phyloP scores from a whole-genome alignment of 2,888 invertebrate species.

The Amitus sp. region DNA sequence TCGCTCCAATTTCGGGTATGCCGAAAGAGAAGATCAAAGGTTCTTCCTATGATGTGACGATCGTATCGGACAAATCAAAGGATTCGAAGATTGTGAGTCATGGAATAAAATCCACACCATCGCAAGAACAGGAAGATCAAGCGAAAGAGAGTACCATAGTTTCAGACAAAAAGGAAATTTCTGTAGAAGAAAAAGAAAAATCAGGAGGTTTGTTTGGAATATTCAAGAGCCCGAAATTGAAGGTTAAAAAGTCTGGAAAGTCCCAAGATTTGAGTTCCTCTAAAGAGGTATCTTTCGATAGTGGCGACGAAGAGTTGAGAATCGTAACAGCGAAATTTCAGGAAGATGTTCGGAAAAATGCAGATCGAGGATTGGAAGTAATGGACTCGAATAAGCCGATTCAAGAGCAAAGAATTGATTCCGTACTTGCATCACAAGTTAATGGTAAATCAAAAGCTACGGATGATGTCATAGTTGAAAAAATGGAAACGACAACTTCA shows the following conservation, averaged over 20 bases:
- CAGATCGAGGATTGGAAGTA: slow-evolving; percentile 27
- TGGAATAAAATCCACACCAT: slow-evolving; percentile 12
- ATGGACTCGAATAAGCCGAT: neutral
- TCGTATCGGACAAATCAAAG: slow-evolving; percentile 3
- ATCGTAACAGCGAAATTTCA: slow-evolving; percentile 48
- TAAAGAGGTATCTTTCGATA: slow-evolving; percentile 55
- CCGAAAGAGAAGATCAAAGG: slow-evolving; percentile 35
- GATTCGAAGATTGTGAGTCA: slow-evolving; percentile 3
- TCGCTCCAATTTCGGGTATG: slow-evolving; percentile 16
- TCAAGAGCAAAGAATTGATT: no score
- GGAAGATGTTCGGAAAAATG: slow-evolving; percentile 49
- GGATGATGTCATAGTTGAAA: neutral
- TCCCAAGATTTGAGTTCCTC: slow-evolving; percentile 53
- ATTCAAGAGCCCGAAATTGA: slow-evolving; percentile 55
- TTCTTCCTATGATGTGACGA: slow-evolving; percentile 26
- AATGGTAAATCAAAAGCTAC: neutral
- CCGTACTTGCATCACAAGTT: neutral
- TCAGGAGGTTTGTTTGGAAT: slow-evolving; percentile 53
- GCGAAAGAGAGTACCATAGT: neutral
- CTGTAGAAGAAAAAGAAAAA: slow-evolving; percentile 50
- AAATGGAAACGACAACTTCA: neutral
- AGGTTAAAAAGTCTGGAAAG: slow-evolving; percentile 49
- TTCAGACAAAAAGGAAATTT: slow-evolving; percentile 1
- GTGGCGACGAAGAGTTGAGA: slow-evolving; percentile 55
- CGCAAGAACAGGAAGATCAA: neutral